Percentiles rank a stretch among this genome's conserved stretches.
These are phyloP conservation scores for Scleropages formosus DNA, from an alignment of 2,797 vertebrate genomes.

Conservation along the genomic window DNA sequence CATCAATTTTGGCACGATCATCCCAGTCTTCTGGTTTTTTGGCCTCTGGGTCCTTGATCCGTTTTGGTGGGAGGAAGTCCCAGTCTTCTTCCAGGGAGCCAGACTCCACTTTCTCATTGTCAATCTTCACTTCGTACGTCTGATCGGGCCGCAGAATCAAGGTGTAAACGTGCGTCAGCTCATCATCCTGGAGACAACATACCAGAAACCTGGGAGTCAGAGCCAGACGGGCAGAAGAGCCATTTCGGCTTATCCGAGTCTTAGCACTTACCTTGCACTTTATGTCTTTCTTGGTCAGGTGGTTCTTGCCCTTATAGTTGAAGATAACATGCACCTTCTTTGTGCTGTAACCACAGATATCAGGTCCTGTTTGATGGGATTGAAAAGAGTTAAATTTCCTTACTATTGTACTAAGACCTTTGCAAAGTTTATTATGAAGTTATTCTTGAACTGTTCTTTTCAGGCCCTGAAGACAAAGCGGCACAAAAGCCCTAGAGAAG, in stretches of 20 bases:
- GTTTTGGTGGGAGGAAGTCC: conserved; percentile 87
- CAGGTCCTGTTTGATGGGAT: conserved; percentile 62
- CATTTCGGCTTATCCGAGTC: neutral
- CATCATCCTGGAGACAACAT: conserved; percentile 76
- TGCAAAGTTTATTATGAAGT: too few species aligned
- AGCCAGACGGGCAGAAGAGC: neutral
- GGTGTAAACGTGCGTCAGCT: conserved; percentile 87
- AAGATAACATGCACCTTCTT: conserved; percentile 84
- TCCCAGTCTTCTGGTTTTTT: conserved; percentile 94
- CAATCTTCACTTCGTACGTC: conserved; percentile 93
- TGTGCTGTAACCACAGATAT: conserved; percentile 80
- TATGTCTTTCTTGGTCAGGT: conserved; percentile 80
- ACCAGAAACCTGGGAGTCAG: neutral
- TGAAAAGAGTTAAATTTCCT: neutral
- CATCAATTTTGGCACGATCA: conserved; percentile 83
- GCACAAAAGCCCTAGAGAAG: neutral
- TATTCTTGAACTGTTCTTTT: neutral
- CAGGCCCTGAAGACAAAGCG: neutral
- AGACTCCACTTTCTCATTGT: conserved; percentile 88
- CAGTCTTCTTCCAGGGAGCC: conserved; percentile 90
- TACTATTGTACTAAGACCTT: neutral
- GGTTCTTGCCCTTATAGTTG: conserved; percentile 79
- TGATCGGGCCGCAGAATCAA: conserved; percentile 89
- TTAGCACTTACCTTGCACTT: conserved; percentile 71
- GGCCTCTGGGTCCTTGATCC: conserved; percentile 88